These are phyloP conservation scores for Chrysoperla carnea DNA, from an alignment of 1,140 invertebrate species.

Conservation along the genomic window DNA sequence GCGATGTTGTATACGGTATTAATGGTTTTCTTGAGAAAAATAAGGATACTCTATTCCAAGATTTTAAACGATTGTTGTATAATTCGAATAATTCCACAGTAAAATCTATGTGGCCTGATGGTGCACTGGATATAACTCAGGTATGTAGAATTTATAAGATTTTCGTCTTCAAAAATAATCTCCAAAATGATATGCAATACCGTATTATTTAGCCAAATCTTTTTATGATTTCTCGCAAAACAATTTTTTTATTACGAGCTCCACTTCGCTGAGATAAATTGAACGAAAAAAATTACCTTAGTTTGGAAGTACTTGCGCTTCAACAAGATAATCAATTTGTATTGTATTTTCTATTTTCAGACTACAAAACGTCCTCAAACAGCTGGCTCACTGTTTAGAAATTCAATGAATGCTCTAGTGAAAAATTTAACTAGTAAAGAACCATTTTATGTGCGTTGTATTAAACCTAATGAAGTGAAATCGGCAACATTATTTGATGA, in stretches of 20 bases:
- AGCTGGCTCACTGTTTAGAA: conserved; percentile 85
- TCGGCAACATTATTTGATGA: conserved; percentile 63
- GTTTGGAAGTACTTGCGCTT: no score
- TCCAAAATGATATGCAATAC: no score
- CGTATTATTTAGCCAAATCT: no score
- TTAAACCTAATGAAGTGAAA: conserved; percentile 91
- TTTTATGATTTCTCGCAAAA: not conserved
- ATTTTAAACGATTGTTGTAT: conserved; percentile 83
- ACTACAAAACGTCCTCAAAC: conserved; percentile 87
- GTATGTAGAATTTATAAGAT: conserved; percentile 21
- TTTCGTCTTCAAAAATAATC: not conserved
- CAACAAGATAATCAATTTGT: not conserved
- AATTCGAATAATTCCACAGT: conserved; percentile 60
- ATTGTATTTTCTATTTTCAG: conserved; percentile 23
- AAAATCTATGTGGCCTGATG: conserved; percentile 88
- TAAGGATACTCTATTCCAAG: conserved; percentile 87
- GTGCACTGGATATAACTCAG: conserved; percentile 72
- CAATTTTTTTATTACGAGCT: not conserved
- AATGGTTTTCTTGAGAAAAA: conserved; percentile 91
- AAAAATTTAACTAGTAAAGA: conserved; percentile 79
- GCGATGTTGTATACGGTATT: conserved; percentile 86
- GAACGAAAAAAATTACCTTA: no score
- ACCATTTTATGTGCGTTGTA: conserved; percentile 91
- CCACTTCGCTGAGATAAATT: no score
- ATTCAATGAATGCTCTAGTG: conserved; percentile 82